Conservation (phyloP, 2,888 invertebrate genomes). For the Dioctria linearis region DNA sequence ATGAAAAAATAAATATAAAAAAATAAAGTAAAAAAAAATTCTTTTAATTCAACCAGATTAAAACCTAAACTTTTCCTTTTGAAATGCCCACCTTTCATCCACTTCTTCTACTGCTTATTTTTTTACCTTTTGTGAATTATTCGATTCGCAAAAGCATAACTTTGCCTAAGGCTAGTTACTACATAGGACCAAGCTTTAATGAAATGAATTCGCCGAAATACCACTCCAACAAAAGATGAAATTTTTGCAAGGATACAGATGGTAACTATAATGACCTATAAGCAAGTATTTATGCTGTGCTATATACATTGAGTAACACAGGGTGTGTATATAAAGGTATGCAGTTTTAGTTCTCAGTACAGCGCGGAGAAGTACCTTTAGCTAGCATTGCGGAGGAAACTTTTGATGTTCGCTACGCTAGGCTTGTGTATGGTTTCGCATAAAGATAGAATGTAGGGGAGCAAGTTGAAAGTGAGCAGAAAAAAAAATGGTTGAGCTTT, state of each 20-base stretch:
- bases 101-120: background rate
- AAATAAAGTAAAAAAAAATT: constrained; percentile 13
- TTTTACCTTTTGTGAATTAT: constrained; percentile 28
- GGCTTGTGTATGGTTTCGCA: background rate
- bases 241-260: background rate
- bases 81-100: background rate
- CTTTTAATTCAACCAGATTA: constrained; percentile 16
- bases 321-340: no score
- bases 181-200: constrained; percentile 6
- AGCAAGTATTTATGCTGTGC: background rate
- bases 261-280: background rate
- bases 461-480: background rate
- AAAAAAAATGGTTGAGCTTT: no score
- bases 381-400: background rate
- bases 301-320: background rate
- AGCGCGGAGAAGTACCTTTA: background rate
- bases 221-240: constrained; percentile 11
- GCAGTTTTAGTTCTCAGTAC: no score
- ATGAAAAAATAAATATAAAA: background rate
- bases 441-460: constrained; percentile 26
- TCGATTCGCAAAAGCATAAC: constrained; percentile 31
- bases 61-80: background rate
- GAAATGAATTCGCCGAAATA: constrained; percentile 22
- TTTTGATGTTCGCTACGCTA: constrained; percentile 12
- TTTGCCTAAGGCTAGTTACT: constrained; percentile 24